Evolutionary conservation across 2,888 invertebrate genomes (phyloP).

Genomic region (Coleophora deauratella): DNA sequence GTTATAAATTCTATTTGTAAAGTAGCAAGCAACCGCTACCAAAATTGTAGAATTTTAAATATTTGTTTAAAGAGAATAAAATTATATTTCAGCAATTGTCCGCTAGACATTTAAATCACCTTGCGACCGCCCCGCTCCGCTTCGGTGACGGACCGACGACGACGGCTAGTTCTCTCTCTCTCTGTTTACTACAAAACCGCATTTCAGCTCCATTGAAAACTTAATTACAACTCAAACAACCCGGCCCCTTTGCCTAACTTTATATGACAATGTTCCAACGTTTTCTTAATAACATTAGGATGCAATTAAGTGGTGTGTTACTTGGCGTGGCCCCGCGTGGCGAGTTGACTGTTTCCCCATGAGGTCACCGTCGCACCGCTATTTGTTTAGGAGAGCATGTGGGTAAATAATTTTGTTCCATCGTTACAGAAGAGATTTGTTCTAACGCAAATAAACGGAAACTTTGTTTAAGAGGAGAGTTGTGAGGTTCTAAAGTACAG

Average conservation of each 20-base stretch:
- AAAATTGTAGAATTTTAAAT: no score
- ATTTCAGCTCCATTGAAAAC: conserved; percentile 53
- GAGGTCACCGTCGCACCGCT: conserved; percentile 20
- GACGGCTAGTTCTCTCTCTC: conserved; percentile 27
- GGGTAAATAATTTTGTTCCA: conserved; percentile 23
- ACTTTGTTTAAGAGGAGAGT: no score
- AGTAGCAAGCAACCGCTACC: no score
- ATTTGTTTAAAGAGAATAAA: no score
- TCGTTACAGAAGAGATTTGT: conserved; percentile 23
- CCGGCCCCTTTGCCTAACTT: conserved; percentile 18
- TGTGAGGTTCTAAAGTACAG: no score
- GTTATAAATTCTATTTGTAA: no score
- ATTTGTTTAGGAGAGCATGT: conserved; percentile 25
- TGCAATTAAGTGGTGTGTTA: conserved; percentile 28
- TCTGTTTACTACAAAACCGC: conserved; percentile 46
- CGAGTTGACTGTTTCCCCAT: conserved; percentile 20
- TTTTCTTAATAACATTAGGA: conserved; percentile 41
- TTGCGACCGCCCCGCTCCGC: conserved; percentile 22
- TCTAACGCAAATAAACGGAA: background rate
- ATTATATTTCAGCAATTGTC: no score
- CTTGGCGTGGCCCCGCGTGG: conserved; percentile 23
- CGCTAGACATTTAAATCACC: no score
- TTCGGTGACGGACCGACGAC: conserved; percentile 21
- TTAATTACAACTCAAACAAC: conserved; percentile 37
- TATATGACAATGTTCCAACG: conserved; percentile 26